These are phyloP conservation scores for Brenthis hecate DNA, from an alignment of 2,888 invertebrate genomes.

Conservation along the genomic window DNA sequence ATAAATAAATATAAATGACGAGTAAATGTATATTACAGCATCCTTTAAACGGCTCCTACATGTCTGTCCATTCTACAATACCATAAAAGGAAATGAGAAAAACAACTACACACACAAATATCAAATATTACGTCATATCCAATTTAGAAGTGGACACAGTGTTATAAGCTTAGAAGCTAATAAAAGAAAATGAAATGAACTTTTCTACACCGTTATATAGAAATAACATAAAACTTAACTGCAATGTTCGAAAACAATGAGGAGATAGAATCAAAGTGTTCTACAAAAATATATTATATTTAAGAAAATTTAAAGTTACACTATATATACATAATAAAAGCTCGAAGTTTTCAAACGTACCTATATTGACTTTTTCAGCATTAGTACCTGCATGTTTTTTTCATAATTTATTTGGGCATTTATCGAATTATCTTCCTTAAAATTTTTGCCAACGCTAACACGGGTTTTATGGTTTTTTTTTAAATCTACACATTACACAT, in stretches of 20 bases:
- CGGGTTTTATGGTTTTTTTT: too few relatives aligned
- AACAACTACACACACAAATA: slow-evolving; percentile 33
- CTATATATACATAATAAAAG: too few relatives aligned
- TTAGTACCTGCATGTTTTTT: too few relatives aligned
- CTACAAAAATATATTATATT: slow-evolving; percentile 2
- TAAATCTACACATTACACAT: too few relatives aligned
- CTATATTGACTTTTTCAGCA: too few relatives aligned
- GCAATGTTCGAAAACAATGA: slow-evolving; percentile 21
- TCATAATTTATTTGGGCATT: too few relatives aligned
- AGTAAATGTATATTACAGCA: background rate
- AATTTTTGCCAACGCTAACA: too few relatives aligned
- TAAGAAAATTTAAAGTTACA: background rate
- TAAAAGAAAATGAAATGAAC: slow-evolving; percentile 26
- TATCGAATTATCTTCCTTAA: too few relatives aligned
- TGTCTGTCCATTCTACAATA: slow-evolving; percentile 21
- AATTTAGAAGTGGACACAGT: slow-evolving; percentile 29
- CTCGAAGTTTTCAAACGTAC: too few relatives aligned
- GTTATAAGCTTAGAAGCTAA: slow-evolving; percentile 28
- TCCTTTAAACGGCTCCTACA: slow-evolving; percentile 6
- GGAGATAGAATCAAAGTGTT: slow-evolving; percentile 19
- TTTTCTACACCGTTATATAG: slow-evolving; percentile 21
- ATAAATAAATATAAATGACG: too few relatives aligned
- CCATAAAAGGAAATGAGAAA: slow-evolving; percentile 31
- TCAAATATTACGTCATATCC: slow-evolving; percentile 32
- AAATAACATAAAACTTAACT: slow-evolving; percentile 21